Conservation (phyloP, 2,888 invertebrate genomes). For the Uropetala carovei region DNA sequence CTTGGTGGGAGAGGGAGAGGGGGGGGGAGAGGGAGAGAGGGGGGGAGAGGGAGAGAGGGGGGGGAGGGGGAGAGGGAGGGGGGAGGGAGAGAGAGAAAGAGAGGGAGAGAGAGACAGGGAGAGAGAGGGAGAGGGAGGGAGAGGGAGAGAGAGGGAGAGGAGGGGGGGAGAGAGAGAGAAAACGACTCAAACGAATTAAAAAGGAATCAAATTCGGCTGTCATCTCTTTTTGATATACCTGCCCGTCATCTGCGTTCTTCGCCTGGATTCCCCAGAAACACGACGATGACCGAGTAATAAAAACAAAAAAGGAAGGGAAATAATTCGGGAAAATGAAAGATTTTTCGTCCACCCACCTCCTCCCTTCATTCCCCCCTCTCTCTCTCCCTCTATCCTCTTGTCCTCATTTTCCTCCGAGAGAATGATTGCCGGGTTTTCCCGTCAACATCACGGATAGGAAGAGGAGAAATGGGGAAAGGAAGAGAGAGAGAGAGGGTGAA, state of each 20-base stretch:
- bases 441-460: neutral
- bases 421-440: neutral
- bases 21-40: no score
- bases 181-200: slow-evolving; percentile 62
- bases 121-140: no score
- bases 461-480: neutral
- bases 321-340: slow-evolving; percentile 9
- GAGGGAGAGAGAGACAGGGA: no score
- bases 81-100: no score
- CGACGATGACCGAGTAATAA: slow-evolving; percentile 30
- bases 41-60: no score
- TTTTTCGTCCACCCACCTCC: neutral
- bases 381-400: no score
- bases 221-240: slow-evolving; percentile 67
- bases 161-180: slow-evolving; percentile 66
- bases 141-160: no score
- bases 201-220: slow-evolving; percentile 59
- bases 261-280: slow-evolving; percentile 34
- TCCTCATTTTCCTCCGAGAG: neutral
- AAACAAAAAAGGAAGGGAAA: slow-evolving; percentile 35
- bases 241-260: slow-evolving; percentile 60
- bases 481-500: neutral
- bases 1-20: no score
- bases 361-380: neutral
- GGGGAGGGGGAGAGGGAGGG: no score